phyloP scores from a whole-genome alignment of 2,113 vertebrate genomes.

The Dicerorhinus sumatrensis region DNA sequence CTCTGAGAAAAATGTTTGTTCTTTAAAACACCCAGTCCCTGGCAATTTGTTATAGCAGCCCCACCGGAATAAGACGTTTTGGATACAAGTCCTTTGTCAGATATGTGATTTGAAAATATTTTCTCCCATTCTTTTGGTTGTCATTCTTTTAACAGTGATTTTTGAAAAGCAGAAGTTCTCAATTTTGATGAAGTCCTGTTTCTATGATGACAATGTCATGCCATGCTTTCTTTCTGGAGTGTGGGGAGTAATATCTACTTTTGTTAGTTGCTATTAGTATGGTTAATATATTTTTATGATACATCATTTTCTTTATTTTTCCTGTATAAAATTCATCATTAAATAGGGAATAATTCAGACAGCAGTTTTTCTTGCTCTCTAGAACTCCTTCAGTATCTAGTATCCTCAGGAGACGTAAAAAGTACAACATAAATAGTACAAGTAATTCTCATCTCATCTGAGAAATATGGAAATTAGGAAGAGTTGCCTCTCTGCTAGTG shows the following conservation, averaged over 20 bases:
- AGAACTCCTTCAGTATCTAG: neutral
- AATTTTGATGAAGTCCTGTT: neutral
- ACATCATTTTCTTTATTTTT: constrained; percentile 46
- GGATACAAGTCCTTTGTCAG: neutral
- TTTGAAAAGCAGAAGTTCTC: neutral
- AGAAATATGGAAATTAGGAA: neutral
- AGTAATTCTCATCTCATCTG: neutral
- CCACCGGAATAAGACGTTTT: neutral
- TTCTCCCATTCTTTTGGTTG: neutral
- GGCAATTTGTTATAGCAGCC: neutral
- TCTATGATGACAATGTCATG: neutral
- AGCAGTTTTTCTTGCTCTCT: neutral
- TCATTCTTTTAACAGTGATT: neutral
- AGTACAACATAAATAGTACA: neutral
- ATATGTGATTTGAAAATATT: neutral
- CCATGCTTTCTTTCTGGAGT: neutral
- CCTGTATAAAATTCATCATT: neutral
- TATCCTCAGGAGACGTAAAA: neutral
- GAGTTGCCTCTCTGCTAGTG: neutral
- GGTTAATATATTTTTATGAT: neutral
- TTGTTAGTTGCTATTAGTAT: constrained; percentile 31
- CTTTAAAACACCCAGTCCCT: neutral
- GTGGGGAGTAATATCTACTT: neutral
- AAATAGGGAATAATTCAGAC: neutral
- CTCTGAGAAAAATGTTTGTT: neutral